These are phyloP conservation scores for Hemibagrus guttatus DNA, from an alignment of 2,797 vertebrate species.

Conservation along the genomic window DNA sequence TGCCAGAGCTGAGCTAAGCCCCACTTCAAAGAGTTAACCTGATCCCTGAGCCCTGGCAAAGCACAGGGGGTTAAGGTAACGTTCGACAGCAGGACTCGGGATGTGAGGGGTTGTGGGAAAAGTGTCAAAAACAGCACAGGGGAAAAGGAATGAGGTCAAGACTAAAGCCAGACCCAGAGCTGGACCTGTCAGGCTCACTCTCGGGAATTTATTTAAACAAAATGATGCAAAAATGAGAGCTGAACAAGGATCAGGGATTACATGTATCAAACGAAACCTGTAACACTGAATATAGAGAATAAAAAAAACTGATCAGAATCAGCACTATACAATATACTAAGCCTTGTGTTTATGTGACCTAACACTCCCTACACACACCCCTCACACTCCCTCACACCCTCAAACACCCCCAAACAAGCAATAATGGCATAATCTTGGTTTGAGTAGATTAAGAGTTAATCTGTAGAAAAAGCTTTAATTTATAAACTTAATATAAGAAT, in stretches of 20 bases:
- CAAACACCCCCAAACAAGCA: slow-evolving; percentile 2
- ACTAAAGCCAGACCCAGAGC: slow-evolving; percentile 19
- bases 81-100: slow-evolving; percentile 40
- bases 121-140: slow-evolving; percentile 25
- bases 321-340: not conserved
- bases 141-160: slow-evolving; percentile 49
- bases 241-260: slow-evolving; percentile 18
- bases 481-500: slow-evolving; percentile 50
- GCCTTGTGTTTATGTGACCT: slow-evolving; percentile 25
- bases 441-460: slow-evolving; percentile 36
- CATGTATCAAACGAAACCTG: not conserved
- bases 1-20: slow-evolving; percentile 49
- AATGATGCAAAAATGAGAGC: not conserved
- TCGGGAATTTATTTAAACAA: not conserved
- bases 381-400: not conserved
- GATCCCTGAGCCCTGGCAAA: slow-evolving; percentile 51
- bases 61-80: slow-evolving; percentile 50
- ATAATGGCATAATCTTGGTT: slow-evolving; percentile 36
- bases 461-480: slow-evolving; percentile 54
- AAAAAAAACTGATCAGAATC: not conserved
- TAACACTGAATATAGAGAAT: not conserved
- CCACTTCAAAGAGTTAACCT: slow-evolving; percentile 61
- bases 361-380: not conserved
- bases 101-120: slow-evolving; percentile 56
- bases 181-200: slow-evolving; percentile 10